phyloP scores from a whole-genome alignment of 2,113 vertebrate species.

The Hemiscyllium ocellatum region DNA sequence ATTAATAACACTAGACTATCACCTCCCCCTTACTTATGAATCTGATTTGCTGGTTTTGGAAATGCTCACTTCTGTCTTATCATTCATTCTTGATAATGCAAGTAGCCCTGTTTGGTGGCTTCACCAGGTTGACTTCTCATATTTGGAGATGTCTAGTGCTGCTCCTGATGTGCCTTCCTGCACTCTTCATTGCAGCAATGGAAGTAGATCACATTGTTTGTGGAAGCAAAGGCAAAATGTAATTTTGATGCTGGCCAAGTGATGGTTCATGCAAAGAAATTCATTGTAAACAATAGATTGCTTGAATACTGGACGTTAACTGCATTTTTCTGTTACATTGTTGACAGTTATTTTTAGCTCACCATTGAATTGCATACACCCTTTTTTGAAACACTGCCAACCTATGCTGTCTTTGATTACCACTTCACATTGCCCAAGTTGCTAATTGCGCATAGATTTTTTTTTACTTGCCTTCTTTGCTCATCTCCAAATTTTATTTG shows the following conservation, averaged over 20 bases:
- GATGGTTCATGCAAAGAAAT: constrained; percentile 22
- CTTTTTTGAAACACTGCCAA: background rate
- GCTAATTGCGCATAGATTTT: constrained; percentile 27
- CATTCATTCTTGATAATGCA: too few species aligned
- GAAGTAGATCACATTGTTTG: constrained; percentile 48
- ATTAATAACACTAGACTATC: too few species aligned
- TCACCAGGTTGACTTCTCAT: too few species aligned
- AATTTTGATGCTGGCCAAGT: constrained; percentile 41
- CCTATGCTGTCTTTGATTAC: background rate
- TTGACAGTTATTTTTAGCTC: background rate
- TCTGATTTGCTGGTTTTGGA: too few species aligned
- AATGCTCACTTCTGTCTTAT: too few species aligned
- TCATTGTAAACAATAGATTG: background rate
- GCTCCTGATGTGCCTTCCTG: too few species aligned
- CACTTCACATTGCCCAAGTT: background rate
- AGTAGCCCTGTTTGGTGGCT: too few species aligned
- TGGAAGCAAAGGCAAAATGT: constrained; percentile 47
- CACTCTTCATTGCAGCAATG: background rate
- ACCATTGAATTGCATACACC: background rate
- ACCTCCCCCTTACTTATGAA: too few species aligned
- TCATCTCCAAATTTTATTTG: background rate
- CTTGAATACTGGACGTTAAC: background rate
- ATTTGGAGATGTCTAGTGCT: too few species aligned
- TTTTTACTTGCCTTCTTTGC: background rate
- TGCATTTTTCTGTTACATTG: background rate